A percentile compares a stretch with the other conserved stretches of the same genome.
phyloP scores from a whole-genome alignment of 2,113 vertebrate genomes.

The Pelecanoides urinatrix region DNA sequence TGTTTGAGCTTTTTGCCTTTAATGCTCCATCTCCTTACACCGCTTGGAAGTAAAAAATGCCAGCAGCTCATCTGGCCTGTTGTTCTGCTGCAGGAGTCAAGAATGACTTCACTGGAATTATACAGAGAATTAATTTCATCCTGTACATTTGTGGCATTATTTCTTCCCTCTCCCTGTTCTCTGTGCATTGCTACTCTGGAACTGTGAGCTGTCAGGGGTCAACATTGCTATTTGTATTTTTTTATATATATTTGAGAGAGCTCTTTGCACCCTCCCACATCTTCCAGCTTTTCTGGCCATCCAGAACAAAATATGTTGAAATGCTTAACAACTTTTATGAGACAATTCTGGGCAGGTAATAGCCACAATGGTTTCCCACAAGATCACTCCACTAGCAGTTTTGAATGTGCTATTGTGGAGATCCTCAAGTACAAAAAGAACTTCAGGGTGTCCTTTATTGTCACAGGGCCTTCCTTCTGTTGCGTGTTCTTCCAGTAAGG shows the following conservation, averaged over 20 bases:
- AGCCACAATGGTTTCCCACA: not conserved
- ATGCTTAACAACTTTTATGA: not conserved
- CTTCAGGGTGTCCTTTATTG: not conserved
- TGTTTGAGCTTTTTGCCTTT: not conserved
- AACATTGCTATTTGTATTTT: not conserved
- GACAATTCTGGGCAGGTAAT: not conserved
- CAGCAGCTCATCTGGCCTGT: not conserved
- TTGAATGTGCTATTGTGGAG: not conserved
- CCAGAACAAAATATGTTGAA: not conserved
- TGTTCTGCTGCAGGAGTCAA: not conserved
- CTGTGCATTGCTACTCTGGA: not conserved
- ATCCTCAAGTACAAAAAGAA: not conserved
- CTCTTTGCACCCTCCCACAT: not conserved
- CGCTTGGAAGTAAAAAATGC: not conserved
- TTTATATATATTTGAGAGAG: not conserved
- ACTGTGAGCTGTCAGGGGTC: not conserved
- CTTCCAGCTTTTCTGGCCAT: not conserved
- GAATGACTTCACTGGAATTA: not conserved
- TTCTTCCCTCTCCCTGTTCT: not conserved
- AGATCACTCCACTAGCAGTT: not conserved
- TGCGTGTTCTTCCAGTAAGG: not conserved
- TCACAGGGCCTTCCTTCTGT: not conserved
- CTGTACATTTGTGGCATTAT: accelerated
- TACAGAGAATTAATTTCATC: not conserved
- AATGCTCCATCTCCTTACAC: not conserved